Base-by-base conservation (phyloP, 2,113 vertebrate genomes). In the Fregetta grallaria region DNA sequence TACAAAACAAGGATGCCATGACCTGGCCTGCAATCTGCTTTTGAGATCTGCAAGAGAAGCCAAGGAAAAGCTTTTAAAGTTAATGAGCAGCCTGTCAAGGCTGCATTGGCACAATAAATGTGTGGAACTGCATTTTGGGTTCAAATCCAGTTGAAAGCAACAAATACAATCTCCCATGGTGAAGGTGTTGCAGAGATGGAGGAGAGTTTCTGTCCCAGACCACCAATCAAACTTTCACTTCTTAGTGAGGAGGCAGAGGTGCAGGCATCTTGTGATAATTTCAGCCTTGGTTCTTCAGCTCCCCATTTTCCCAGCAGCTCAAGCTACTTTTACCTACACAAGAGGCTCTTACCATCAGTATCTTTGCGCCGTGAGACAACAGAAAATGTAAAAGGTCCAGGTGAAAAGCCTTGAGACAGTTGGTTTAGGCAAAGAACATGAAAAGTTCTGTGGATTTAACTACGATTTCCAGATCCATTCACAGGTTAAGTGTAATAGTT, bases 61-160 rank as follows among this genome's bases (percentile, higher is more conserved):
- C 75, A 97, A 80, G 44, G 36, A 91, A 94, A 93, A 89, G 74
- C 34, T 96, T 94, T 74, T 53, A 40, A 90, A 86, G 65, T 73
- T 78, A 96, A 91, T 34, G 44, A 94, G 73, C 12, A 45, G 52
- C 56, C 58, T 90, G 81, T 92, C 66, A 65, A 80, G 59, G 65
- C 62, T 70, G 26, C 70, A 47, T 1, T 75, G 14, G 61, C 91
- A 94, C 30, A 67, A 85, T 18, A 85, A 92, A 92, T 3, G 7
- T 14, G 11, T 21, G n/a, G 92, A 96, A 74, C 29, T 67, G 67
- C 36, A 34, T 84, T 95, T 36, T 91, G 47, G 84, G 88, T 96
- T 97, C 96, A 97, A 95, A 93, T 62, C 34, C 44, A 74, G 94
- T 92, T 90, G 85, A 93, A 92, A 94, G 71, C 1, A 11, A 65